These are phyloP conservation scores for Agriopis leucophaearia DNA, from an alignment of 2,888 invertebrate species.

Conservation along the genomic window DNA sequence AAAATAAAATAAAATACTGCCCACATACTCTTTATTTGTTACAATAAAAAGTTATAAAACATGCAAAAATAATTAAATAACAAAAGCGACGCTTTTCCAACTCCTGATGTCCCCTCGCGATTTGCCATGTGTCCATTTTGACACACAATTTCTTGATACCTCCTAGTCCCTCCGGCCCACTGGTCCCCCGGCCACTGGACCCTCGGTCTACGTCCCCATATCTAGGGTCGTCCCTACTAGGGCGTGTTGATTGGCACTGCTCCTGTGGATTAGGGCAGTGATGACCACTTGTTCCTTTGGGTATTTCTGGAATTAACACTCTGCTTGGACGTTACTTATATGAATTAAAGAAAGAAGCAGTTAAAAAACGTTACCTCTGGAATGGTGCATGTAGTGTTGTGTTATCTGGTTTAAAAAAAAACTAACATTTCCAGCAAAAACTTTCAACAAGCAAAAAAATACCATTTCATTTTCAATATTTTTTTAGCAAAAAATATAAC, in stretches of 20 bases:
- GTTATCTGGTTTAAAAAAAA: too few species aligned
- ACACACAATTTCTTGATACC: slow-evolving; percentile 48
- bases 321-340: slow-evolving; percentile 25
- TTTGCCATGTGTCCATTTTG: slow-evolving; percentile 60
- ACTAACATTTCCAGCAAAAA: slow-evolving; percentile 13
- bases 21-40: too few species aligned
- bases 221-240: slow-evolving; percentile 58
- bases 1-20: too few species aligned
- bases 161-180: slow-evolving; percentile 32
- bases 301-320: slow-evolving; percentile 76
- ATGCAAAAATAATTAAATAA: not conserved
- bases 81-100: slow-evolving; percentile 8
- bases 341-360: too few species aligned
- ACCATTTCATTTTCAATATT: slow-evolving; percentile 39
- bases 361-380: too few species aligned
- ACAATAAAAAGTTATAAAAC: not conserved
- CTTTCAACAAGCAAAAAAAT: slow-evolving; percentile 16
- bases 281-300: slow-evolving; percentile 76
- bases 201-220: slow-evolving; percentile 50
- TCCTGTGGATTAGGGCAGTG: slow-evolving; percentile 77
- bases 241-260: slow-evolving; percentile 82
- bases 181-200: slow-evolving; percentile 19
- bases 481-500: slow-evolving; percentile 59
- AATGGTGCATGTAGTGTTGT: too few species aligned
- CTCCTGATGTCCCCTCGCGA: slow-evolving; percentile 54